Conservation (phyloP, 2,888 invertebrate species). For the Tetranychus truncatus region DNA sequence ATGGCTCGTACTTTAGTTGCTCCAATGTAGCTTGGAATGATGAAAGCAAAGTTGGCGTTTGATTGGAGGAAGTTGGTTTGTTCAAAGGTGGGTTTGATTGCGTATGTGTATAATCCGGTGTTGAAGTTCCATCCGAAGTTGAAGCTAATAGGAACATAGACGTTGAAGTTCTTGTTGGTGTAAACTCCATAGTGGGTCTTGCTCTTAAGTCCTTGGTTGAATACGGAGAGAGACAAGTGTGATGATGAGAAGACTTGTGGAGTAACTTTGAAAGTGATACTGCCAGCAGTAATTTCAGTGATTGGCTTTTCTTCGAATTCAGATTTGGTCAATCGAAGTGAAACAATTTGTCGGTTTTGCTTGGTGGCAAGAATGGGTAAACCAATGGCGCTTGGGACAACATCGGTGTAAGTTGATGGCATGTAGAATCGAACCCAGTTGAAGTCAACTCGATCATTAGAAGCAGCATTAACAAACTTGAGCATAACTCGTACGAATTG, state of each 20-base stretch:
- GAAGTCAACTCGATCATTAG: slow-evolving; percentile 4
- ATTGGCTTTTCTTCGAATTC: slow-evolving; percentile 9
- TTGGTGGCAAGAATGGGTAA: slow-evolving; percentile 24
- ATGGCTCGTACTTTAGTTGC: too few species aligned
- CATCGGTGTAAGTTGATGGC: slow-evolving; percentile 22
- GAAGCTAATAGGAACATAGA: background rate
- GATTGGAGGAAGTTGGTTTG: background rate
- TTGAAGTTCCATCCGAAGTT: background rate
- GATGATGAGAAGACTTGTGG: background rate
- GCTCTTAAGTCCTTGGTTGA: background rate
- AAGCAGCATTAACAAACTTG: background rate
- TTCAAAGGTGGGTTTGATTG: background rate
- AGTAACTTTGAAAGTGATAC: background rate
- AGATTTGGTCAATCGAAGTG: slow-evolving; percentile 19
- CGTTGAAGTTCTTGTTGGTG: background rate
- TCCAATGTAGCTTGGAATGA: too few species aligned
- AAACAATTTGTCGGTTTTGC: slow-evolving; percentile 22
- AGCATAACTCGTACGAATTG: too few species aligned
- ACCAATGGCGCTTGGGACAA: slow-evolving; percentile 20
- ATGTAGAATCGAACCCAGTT: slow-evolving; percentile 23
- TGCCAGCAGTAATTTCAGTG: too few species aligned
- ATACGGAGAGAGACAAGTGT: background rate
- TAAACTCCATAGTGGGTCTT: background rate
- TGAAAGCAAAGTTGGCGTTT: background rate
- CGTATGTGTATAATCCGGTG: background rate